Base-by-base conservation (phyloP, 2,797 vertebrate species). In the Silurus aristotelis region DNA sequence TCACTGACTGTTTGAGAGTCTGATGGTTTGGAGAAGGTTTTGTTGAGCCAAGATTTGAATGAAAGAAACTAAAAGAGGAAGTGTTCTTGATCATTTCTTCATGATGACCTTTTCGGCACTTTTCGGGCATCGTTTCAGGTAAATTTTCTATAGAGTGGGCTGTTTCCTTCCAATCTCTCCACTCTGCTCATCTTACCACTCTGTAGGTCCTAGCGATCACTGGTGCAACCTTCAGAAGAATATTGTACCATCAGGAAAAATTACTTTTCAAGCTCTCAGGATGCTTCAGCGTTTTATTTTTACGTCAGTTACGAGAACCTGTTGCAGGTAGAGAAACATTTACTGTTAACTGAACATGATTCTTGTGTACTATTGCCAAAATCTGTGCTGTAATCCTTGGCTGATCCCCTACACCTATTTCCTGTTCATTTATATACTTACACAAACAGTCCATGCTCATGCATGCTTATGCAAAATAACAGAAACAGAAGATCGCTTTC, bases 371-470 rank as follows among this genome's bases (percentile, higher is more conserved):
- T 17, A 60, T 43, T 78, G 38, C 75, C 56, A 61, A 78, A 55
- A 61, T 78, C 55, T 78, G 27, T 58, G 31, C 52, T 78, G 56
- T 78, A 60, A 78, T 61, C 19, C 56, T 61, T 63, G 58, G 58
- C 58, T 79, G 77, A 63, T 61, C 38, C 46, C 38, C 58, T 43
- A 43, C 76, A 43, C 56, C 19, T 43, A 63, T 58, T 79, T 79
- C 76, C 76, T 63, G 76, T 46, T 79, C 58, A 46, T 79, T 79
- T 63, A 61, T 46, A 43, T 1, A 20, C 76, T 79, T 79, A 13
- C 58, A n/a, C 38, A 79, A 79, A 25, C 58, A n/a, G 20, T 46
- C 22, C 22, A 64, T 48, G 31, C 38, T 80, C 5, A 48, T 17
- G 38, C 38, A n/a, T 79, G 58, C 77, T 79, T n/a, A 7, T 8